Evolutionary conservation across 2,888 invertebrate species (phyloP), one percentile per base, ranked within the genome.

Genomic region (Prosapia bicincta): DNA sequence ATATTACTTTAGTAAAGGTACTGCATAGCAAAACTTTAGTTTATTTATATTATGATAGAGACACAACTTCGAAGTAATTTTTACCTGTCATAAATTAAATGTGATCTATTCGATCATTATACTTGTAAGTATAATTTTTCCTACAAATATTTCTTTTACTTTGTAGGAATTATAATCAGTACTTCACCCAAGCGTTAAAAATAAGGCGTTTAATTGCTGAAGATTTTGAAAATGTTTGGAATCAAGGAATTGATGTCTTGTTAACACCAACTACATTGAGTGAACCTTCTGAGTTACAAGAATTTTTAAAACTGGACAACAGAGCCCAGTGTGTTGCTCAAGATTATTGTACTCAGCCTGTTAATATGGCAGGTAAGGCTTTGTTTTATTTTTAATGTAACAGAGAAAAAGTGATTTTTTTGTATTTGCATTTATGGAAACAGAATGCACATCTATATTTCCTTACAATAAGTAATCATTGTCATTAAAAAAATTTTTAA

Each of bases 331-430:
- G 95, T 84, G 93, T 94, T 0, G 87, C 93, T 66, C 95, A 96
- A 83, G 99, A 99, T 86, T 96, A 92, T 83, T 99, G 96, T 83
- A 99, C 99, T 0, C 97, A 97, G 83, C 94, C 99, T 0, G 95
- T 95, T 0, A 99, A 99, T 84, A 93, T 99, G 94, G 97, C 98
- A 43, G 99, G 99, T 85, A 84, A 83, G 81, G 80, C 25, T 72
- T 30, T n/a, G n/a, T n/a, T n/a, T n/a, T n/a, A n/a, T n/a, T n/a
- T n/a, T n/a, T n/a, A n/a, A n/a, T n/a, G n/a, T n/a, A n/a, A n/a
- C n/a, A n/a, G n/a, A n/a, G n/a, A n/a, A n/a, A n/a, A n/a, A n/a
- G n/a, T n/a, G n/a, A n/a, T n/a, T n/a, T n/a, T n/a, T n/a, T n/a
- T n/a, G n/a, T n/a, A n/a, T n/a, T n/a, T n/a, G n/a, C n/a, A n/a